Base-by-base conservation (phyloP, 2,888 invertebrate species). In the Nemapogon koenigi region DNA sequence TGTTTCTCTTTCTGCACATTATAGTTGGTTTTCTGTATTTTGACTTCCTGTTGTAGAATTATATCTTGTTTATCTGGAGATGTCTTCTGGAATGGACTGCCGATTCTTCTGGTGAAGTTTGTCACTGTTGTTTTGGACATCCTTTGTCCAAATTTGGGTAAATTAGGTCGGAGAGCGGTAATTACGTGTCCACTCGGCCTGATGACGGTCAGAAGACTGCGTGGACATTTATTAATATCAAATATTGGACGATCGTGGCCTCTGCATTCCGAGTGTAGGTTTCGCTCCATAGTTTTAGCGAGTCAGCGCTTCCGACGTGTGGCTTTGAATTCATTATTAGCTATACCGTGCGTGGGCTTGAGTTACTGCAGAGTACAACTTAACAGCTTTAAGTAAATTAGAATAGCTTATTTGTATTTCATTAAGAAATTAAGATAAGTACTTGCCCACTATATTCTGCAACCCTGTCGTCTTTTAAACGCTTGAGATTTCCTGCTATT, bases 211-310 rank as follows among this genome's bases (percentile, higher is more conserved):
- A 49, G 52, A 51, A 55, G 48, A 78, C 76, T 76, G 65, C 70
- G 50, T 54, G 47, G 53, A 51, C 53, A 43, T 51, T 18, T 33
- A 33, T 33, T 58, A 49, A 56, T 59, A 55, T 57, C 46, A 52
- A 54, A 54, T 62, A 62, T 59, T 58, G 57, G 58, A 59, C 55
- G 54, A 54, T 45, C 52, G 43, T 45, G 57, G 61, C 64, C 63
- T 62, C 55, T 49, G 55, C 53, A 55, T 54, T 48, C 67, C 65
- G 57, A 60, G 70, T 69, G 72, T 73, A 71, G 76, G 75, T 56
- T 69, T 72, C 68, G 71, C 68, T 69, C 75, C 76, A 61, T 75
- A 75, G 48, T 71, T 76, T 68, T 70, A 68, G 73, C 51, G 52
- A 48, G 73, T 52, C 52, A 56, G 50, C 55, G 69, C 67, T 72